Evolutionary conservation across 2,888 invertebrate genomes (phyloP).

Genomic region (Apomyelois bistriatella): DNA sequence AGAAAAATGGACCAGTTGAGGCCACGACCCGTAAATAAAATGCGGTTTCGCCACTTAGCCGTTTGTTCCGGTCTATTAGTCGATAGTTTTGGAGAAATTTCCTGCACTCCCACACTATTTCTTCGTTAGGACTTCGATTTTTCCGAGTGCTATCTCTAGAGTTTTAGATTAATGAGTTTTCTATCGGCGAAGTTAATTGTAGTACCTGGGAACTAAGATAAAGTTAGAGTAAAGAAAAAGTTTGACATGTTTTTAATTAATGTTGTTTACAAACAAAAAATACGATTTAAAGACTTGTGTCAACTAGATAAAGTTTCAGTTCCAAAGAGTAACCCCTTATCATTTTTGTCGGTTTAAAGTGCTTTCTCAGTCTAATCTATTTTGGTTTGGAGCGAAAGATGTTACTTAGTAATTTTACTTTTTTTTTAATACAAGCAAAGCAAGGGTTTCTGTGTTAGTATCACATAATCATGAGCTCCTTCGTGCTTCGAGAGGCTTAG

Average conservation of each 20-base stretch:
- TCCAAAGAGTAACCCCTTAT: too few species aligned
- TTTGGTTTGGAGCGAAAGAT: too few species aligned
- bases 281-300: not conserved
- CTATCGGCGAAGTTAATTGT: conserved; percentile 5
- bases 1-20: conserved; percentile 37
- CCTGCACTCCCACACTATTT: conserved; percentile 11
- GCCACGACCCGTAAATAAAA: conserved; percentile 48
- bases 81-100: conserved; percentile 26
- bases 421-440: too few species aligned
- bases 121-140: conserved; percentile 7
- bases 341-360: too few species aligned
- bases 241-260: conserved; percentile 5
- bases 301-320: not conserved
- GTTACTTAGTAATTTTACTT: too few species aligned
- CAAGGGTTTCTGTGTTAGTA: too few species aligned
- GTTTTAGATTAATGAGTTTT: conserved; percentile 5
- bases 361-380: too few species aligned
- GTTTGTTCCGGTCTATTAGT: conserved; percentile 47
- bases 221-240: conserved; percentile 4
- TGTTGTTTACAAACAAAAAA: not conserved
- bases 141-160: conserved; percentile 6
- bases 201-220: not conserved
- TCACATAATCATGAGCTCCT: too few species aligned
- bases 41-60: conserved; percentile 46
- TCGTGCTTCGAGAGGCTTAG: too few species aligned